phyloP scores from a whole-genome alignment of 2,113 vertebrate species.

The Trematomus loennbergii region DNA sequence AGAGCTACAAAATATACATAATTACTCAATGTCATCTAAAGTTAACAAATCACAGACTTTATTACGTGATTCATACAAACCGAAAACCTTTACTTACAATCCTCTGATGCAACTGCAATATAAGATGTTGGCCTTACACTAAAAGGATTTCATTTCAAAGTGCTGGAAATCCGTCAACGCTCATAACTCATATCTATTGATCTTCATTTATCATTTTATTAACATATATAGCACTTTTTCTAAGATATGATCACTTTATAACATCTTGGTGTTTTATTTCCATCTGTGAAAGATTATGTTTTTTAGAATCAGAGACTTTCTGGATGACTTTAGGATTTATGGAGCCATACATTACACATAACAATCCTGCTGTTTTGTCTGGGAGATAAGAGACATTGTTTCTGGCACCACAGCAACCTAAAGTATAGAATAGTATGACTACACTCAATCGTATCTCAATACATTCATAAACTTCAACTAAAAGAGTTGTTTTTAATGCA shows the following conservation, averaged over 20 bases:
- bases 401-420: slow-evolving; percentile 42
- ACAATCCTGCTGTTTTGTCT: slow-evolving; percentile 31
- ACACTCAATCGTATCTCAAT: not conserved
- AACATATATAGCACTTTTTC: slow-evolving; percentile 16
- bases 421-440: slow-evolving; percentile 6
- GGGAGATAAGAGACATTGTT: slow-evolving; percentile 31
- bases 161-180: slow-evolving; percentile 15
- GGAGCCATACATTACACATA: slow-evolving; percentile 19
- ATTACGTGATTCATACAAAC: not conserved
- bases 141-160: slow-evolving; percentile 64
- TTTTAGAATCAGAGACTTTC: slow-evolving; percentile 2
- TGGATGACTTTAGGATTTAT: slow-evolving; percentile 38
- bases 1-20: not conserved
- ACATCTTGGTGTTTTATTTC: slow-evolving; percentile 27
- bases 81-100: not conserved
- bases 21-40: not conserved
- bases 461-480: not conserved
- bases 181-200: slow-evolving; percentile 47
- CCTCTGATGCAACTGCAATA: slow-evolving; percentile 25
- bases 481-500: slow-evolving; percentile 10
- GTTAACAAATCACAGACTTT: slow-evolving; percentile 1
- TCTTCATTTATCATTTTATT: slow-evolving; percentile 48
- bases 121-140: slow-evolving; percentile 35
- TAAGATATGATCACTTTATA: slow-evolving; percentile 35
- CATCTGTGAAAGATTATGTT: slow-evolving; percentile 6